These are phyloP conservation scores for Epinephelus awoara DNA, from an alignment of 2,797 vertebrate genomes.

Conservation along the genomic window DNA sequence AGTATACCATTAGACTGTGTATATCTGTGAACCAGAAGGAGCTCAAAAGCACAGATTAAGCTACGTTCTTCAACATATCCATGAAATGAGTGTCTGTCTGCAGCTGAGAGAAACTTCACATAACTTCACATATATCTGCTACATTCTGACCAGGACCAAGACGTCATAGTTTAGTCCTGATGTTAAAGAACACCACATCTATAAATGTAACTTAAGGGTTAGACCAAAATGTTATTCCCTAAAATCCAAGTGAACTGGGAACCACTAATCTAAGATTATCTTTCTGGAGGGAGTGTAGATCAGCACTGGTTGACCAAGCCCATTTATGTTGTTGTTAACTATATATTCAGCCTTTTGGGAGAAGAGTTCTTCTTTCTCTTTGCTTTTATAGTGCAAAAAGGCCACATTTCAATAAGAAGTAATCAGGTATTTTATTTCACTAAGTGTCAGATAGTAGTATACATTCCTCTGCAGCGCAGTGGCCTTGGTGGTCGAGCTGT, in stretches of 20 bases:
- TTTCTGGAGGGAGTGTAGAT: neutral
- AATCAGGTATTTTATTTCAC: neutral
- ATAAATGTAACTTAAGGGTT: slow-evolving; percentile 18
- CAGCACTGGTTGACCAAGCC: neutral
- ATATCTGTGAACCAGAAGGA: neutral
- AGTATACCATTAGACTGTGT: neutral
- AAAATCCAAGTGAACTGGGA: neutral
- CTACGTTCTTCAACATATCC: neutral
- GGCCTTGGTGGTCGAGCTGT: slow-evolving; percentile 14
- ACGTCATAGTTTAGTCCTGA: slow-evolving; percentile 9
- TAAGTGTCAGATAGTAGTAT: neutral
- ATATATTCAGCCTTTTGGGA: neutral
- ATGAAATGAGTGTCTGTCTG: slow-evolving; percentile 15
- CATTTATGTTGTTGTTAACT: neutral
- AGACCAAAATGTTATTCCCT: neutral
- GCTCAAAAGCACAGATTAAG: neutral
- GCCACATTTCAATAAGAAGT: neutral
- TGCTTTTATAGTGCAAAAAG: neutral
- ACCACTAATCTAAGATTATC: neutral
- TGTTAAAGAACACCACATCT: slow-evolving; percentile 27
- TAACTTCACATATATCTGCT: slow-evolving; percentile 58
- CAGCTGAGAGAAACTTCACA: slow-evolving; percentile 21
- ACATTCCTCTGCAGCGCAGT: neutral
- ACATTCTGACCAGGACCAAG: slow-evolving; percentile 51
- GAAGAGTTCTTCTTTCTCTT: neutral